Evolutionary conservation across 2,888 invertebrate species (phyloP).

Genomic region (Pristionchus maxplancki): DNA sequence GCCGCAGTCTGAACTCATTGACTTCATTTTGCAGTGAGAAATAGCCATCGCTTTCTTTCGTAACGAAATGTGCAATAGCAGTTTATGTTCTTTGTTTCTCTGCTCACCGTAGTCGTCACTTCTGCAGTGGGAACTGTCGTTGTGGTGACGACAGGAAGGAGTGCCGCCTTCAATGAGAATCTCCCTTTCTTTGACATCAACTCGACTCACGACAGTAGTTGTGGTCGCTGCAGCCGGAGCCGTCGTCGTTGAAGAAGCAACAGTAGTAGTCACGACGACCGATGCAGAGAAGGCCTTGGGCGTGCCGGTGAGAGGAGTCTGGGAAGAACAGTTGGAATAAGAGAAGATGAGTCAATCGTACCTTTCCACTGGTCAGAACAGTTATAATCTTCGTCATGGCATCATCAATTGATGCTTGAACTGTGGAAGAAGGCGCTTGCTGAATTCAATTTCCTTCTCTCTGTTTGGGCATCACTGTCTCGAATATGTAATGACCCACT

Average conservation of each 20-base stretch:
- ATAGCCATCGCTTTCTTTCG: too few relatives aligned
- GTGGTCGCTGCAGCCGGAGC: neutral
- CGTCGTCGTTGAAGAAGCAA: too few relatives aligned
- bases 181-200: neutral
- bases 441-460: neutral
- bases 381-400: neutral
- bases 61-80: too few relatives aligned
- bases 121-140: neutral
- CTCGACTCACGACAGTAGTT: neutral
- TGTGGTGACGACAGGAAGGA: neutral
- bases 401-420: neutral
- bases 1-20: neutral
- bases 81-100: neutral
- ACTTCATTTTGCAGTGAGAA: too few relatives aligned
- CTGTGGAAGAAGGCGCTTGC: neutral
- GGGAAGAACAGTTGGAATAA: neutral
- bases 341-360: neutral
- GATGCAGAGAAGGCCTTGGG: neutral
- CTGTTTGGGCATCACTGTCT: neutral
- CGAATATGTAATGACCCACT: neutral
- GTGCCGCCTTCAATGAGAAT: neutral
- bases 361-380: neutral
- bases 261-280: neutral
- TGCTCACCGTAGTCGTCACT: constrained; percentile 4
- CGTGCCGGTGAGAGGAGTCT: neutral